A percentile compares a stretch with the other conserved stretches of the same genome.
phyloP scores from a whole-genome alignment of 2,888 invertebrate genomes.

The Epiblema foenella region DNA sequence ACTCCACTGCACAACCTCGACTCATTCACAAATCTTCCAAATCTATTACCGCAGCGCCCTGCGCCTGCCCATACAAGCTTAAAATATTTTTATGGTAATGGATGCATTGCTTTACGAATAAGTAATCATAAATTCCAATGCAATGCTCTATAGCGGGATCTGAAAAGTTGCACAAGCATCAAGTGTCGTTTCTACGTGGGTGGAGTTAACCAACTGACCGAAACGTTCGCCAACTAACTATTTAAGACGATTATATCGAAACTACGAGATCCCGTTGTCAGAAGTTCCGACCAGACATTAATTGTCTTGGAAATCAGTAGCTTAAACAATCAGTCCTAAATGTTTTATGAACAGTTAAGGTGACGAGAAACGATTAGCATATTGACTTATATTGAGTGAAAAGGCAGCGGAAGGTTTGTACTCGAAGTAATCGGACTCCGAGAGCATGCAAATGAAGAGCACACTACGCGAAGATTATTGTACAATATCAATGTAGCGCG shows the following conservation, averaged over 20 bases:
- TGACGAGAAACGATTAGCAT: slow-evolving; percentile 36
- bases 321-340: slow-evolving; percentile 32
- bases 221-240: slow-evolving; percentile 43
- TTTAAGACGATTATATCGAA: slow-evolving; percentile 28
- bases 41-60: slow-evolving; percentile 46
- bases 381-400: slow-evolving; percentile 74
- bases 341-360: slow-evolving; percentile 39
- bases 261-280: slow-evolving; percentile 17
- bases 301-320: slow-evolving; percentile 43
- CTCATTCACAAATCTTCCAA: slow-evolving; percentile 56
- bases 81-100: slow-evolving; percentile 75
- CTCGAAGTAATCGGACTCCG: slow-evolving; percentile 61
- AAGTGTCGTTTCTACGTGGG: slow-evolving; percentile 69
- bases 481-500: slow-evolving; percentile 50
- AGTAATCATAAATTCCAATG: slow-evolving; percentile 58
- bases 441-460: slow-evolving; percentile 67
- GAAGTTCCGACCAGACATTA: slow-evolving; percentile 13
- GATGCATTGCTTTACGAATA: slow-evolving; percentile 64
- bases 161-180: slow-evolving; percentile 66
- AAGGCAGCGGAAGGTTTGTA: slow-evolving; percentile 64
- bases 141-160: slow-evolving; percentile 58
- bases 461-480: slow-evolving; percentile 51
- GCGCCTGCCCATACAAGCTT: slow-evolving; percentile 52
- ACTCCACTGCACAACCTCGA: slow-evolving; percentile 56
- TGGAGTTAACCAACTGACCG: slow-evolving; percentile 51